phyloP scores from a whole-genome alignment of 2,888 invertebrate species.

The Vanessa cardui region DNA sequence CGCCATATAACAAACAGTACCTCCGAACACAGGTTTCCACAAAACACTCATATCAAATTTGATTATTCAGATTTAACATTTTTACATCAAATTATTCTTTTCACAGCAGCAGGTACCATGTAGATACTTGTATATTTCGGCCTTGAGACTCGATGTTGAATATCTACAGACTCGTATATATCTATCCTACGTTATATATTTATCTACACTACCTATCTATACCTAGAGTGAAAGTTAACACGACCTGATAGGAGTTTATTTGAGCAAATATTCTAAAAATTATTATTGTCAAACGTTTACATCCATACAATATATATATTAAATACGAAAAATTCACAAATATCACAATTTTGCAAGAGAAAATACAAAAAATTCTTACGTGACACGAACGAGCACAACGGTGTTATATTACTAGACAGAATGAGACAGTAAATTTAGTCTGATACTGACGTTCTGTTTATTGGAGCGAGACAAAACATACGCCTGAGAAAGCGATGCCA shows the following conservation, averaged over 20 bases:
- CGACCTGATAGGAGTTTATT: constrained; percentile 69
- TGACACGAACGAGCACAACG: constrained; percentile 83
- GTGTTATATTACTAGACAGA: constrained; percentile 82
- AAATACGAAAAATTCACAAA: constrained; percentile 58
- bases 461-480: constrained; percentile 71
- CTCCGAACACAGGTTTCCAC: constrained; percentile 46
- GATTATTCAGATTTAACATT: constrained; percentile 57
- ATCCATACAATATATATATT: constrained; percentile 53
- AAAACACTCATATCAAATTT: constrained; percentile 45
- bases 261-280: constrained; percentile 43
- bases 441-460: constrained; percentile 66
- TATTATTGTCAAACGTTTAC: constrained; percentile 53
- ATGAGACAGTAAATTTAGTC: constrained; percentile 72
- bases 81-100: constrained; percentile 61
- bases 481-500: constrained; percentile 81
- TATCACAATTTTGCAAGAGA: constrained; percentile 63
- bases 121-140: constrained; percentile 77
- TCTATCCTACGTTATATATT: constrained; percentile 55
- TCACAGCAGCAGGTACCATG: constrained; percentile 53
- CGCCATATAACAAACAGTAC: constrained; percentile 35
- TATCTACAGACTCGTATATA: constrained; percentile 74
- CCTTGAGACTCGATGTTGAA: constrained; percentile 82
- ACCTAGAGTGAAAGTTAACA: constrained; percentile 81
- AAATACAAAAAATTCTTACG: constrained; percentile 81
- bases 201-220: constrained; percentile 80